Conservation (phyloP, 2,797 vertebrate species). For the Mormyrops boulengeri region DNA sequence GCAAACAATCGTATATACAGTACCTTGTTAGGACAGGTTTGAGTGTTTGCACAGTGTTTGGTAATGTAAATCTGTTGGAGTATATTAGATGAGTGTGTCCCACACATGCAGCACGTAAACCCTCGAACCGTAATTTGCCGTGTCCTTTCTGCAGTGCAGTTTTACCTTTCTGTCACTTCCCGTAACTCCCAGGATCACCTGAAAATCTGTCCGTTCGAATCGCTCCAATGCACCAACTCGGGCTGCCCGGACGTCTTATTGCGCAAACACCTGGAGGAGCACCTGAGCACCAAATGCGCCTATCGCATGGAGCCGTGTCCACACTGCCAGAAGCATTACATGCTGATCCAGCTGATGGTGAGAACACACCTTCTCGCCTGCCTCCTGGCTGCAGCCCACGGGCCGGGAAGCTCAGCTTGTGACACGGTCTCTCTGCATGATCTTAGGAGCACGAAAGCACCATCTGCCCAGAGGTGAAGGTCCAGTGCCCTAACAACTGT, state of each 20-base stretch:
- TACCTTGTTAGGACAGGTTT: neutral
- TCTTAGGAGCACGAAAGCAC: constrained; percentile 68
- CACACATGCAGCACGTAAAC: neutral
- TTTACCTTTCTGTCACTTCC: neutral
- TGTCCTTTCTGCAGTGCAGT: neutral
- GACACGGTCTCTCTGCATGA: constrained; percentile 6
- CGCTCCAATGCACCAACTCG: constrained; percentile 60
- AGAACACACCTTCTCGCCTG: neutral
- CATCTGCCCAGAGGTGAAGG: constrained; percentile 69
- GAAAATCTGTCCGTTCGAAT: constrained; percentile 69
- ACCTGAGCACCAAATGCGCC: constrained; percentile 56
- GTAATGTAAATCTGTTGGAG: neutral
- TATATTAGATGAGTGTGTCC: neutral
- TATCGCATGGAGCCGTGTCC: constrained; percentile 61
- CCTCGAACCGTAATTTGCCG: neutral
- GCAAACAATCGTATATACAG: neutral
- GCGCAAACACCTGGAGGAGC: constrained; percentile 66
- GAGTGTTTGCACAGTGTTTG: neutral
- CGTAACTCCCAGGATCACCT: constrained; percentile 70
- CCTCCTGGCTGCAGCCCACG: neutral
- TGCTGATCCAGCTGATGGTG: constrained; percentile 32
- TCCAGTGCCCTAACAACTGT: constrained; percentile 75
- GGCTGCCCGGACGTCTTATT: constrained; percentile 61
- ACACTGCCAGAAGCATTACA: constrained; percentile 38
- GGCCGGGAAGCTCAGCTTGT: neutral